Base-by-base conservation (phyloP, 2,888 invertebrate species). In the Endomychus coccineus region DNA sequence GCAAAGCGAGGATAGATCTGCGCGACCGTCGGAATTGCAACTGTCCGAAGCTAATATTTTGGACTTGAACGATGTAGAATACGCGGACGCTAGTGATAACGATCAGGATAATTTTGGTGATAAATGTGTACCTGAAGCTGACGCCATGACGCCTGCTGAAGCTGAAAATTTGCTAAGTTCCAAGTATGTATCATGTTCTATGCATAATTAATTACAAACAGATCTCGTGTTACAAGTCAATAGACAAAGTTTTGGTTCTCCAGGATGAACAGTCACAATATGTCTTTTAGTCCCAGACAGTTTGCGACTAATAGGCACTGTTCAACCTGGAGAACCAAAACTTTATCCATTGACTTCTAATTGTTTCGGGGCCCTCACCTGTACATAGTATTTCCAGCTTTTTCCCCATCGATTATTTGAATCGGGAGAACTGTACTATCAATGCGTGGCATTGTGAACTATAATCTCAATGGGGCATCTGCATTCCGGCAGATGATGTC, bases 81-180 rank as follows among this genome's bases (percentile, higher is more conserved):
- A 69, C 58, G 74, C 71, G 6, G 75, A 75, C 50, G 73, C 71
- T 11, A 71, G 70, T 46, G 74, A 70, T 41, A 68, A 67, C 33
- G 72, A 71, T 43, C 67, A 68, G 34, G 43, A 37, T 14, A 43
- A 40, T 52, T 39, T 39, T 14, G 66, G 58, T 53, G 68, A 56
- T 56, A 69, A 50, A 33, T 50, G 44, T 37, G 44, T 37, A 43
- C 62, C 65, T 47, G 64, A 70, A 49, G 69, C 72, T 19, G 73
- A 74, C 55, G 67, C 66, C 22, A 83, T 83, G 88, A 89, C 89
- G 48, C 81, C 87, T 34, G 86, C 86, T 57, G 90, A 90, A 66
- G 89, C 88, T 9, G 87, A 89, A 64, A 80, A 83, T 68, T 71
- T 90, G 59, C 75, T 90, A 55, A 89, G 88, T 67, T 79, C 83